phyloP scores from a whole-genome alignment of 2,888 invertebrate genomes.

The Trachelus tabidus region DNA sequence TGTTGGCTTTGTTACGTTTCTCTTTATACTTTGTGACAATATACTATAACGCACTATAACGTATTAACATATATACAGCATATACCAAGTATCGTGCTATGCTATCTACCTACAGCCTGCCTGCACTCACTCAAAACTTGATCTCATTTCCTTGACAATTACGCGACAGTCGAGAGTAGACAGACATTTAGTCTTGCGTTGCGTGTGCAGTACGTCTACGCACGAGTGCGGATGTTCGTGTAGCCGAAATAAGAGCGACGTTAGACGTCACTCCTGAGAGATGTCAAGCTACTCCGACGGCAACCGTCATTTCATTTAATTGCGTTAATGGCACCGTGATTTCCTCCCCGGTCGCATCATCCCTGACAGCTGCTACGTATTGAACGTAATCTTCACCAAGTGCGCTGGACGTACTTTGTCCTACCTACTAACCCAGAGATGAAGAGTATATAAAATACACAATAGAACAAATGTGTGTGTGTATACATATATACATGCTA shows the following conservation, averaged over 20 bases:
- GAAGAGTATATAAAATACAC: not conserved
- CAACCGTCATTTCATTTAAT: constrained; percentile 43
- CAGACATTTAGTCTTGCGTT: constrained; percentile 12
- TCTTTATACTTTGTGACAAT: not conserved
- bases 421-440: not conserved
- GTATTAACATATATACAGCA: not conserved
- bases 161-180: constrained; percentile 28
- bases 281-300: constrained; percentile 32
- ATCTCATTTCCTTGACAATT: constrained; percentile 62
- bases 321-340: constrained; percentile 51
- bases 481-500: not conserved
- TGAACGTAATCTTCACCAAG: constrained; percentile 8
- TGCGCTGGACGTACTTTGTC: constrained; percentile 3
- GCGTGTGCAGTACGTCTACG: constrained; percentile 1
- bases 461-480: not conserved
- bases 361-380: constrained; percentile 11
- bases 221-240: not conserved
- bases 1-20: not conserved
- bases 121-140: constrained; percentile 57
- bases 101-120: not conserved
- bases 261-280: constrained; percentile 21
- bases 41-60: not conserved
- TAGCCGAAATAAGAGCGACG: constrained; percentile 18
- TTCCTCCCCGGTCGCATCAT: constrained; percentile 40
- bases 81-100: not conserved